Evolutionary conservation across 1,140 invertebrate species (phyloP).

Genomic region (Caenorhabditis remanei): DNA sequence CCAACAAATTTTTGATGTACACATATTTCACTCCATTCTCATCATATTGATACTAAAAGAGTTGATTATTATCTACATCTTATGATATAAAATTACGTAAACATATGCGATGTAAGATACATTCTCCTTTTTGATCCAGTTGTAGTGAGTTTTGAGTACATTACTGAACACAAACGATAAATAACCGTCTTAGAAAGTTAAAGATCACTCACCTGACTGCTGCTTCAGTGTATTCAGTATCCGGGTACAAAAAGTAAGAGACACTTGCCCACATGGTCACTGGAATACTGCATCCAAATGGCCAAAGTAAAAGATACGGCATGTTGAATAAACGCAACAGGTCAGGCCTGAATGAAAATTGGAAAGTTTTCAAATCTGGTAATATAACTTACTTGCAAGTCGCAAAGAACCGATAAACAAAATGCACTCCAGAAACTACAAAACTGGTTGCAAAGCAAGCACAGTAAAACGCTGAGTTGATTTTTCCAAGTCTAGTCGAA

Average conservation of each 20-base stretch:
- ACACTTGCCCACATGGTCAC: conserved; percentile 3
- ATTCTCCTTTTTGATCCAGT: not conserved
- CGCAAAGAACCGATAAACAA: not conserved
- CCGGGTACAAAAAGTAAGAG: conserved; percentile 12
- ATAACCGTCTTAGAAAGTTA: not conserved
- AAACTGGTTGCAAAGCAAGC: conserved; percentile 5
- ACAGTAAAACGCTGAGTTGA: conserved; percentile 13
- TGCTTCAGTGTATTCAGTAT: not conserved
- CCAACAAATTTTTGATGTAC: not conserved
- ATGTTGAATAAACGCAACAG: not conserved
- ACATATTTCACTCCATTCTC: not conserved
- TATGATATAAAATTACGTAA: not conserved
- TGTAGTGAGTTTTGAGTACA: not conserved
- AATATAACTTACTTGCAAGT: not conserved
- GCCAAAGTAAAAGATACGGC: not conserved
- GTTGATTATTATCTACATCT: not conserved
- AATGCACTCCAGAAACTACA: conserved; percentile 1
- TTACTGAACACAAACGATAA: not conserved
- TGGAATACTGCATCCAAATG: not conserved
- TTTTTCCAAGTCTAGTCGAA: not conserved
- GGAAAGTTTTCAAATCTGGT: too few species aligned
- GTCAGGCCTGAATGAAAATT: not conserved
- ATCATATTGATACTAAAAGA: conserved; percentile 1
- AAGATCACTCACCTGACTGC: conserved; percentile 10
- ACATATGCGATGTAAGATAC: conserved; percentile 15